Evolutionary conservation across 2,113 vertebrate genomes (phyloP).

Genomic region (Paedocypris sp.): DNA sequence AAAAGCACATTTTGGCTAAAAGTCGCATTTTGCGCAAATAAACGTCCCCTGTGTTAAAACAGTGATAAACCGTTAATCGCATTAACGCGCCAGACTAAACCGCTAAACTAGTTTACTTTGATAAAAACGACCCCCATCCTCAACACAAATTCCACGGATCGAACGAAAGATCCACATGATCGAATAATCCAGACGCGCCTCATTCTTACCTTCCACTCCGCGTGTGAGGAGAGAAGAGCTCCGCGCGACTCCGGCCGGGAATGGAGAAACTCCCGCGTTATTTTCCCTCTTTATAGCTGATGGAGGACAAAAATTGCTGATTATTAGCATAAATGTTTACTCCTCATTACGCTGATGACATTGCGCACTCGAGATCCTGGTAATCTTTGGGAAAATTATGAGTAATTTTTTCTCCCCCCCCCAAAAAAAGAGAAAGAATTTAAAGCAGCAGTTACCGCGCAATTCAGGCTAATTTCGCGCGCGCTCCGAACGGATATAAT

Average conservation of each 20-base stretch:
- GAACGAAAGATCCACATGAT: too few species aligned
- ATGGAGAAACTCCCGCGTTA: slow-evolving; percentile 97
- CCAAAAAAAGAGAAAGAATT: too few species aligned
- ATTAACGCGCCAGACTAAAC: too few species aligned
- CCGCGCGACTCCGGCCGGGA: slow-evolving; percentile 88
- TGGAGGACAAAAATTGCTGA: slow-evolving; percentile 98
- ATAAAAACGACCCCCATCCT: too few species aligned
- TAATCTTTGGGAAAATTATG: slow-evolving; percentile 99
- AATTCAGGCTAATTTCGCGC: slow-evolving; percentile 99
- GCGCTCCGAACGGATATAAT: slow-evolving; percentile 99
- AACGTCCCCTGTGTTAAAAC: too few species aligned
- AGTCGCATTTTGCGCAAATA: too few species aligned
- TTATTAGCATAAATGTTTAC: slow-evolving; percentile 99
- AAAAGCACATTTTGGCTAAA: too few species aligned
- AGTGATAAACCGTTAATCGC: too few species aligned
- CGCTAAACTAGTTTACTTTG: too few species aligned
- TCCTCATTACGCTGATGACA: slow-evolving; percentile 99
- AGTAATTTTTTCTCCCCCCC: slow-evolving; percentile 99
- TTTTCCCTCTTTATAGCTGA: slow-evolving; percentile 99
- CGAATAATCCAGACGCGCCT: not conserved
- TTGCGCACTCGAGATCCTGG: slow-evolving; percentile 99
- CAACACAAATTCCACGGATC: too few species aligned
- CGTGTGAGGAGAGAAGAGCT: slow-evolving; percentile 65
- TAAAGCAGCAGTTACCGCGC: slow-evolving; percentile 99
- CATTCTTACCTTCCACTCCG: slow-evolving; percentile 75